These are phyloP conservation scores for Microchrysa polita DNA, from an alignment of 2,888 invertebrate species.

Conservation along the genomic window DNA sequence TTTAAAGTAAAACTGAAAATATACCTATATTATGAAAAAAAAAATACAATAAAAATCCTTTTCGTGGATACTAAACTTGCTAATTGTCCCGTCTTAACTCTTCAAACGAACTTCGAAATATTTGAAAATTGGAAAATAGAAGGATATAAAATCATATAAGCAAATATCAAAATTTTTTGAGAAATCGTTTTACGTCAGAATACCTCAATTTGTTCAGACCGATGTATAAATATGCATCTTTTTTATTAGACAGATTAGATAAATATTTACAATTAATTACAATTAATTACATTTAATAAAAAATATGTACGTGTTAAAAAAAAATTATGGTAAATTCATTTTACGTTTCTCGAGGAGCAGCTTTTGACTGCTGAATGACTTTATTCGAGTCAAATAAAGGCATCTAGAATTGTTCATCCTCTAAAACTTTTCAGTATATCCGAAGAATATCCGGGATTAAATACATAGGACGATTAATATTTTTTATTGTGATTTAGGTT, in stretches of 20 bases:
- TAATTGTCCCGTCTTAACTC: background rate
- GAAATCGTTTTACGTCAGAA: conserved; percentile 7
- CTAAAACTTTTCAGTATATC: no score
- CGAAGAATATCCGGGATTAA: no score
- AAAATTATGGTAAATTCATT: background rate
- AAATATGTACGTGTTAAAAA: conserved; percentile 14
- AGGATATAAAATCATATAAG: background rate
- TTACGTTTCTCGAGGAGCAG: no score
- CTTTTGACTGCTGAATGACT: no score
- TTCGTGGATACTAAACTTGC: background rate
- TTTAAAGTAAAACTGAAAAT: background rate
- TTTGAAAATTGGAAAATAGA: no score
- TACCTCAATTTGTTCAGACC: background rate
- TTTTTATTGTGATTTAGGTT: no score
- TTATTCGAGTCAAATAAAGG: no score
- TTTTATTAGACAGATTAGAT: background rate
- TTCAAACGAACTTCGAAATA: no score
- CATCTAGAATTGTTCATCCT: no score
- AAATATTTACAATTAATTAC: conserved; percentile 23
- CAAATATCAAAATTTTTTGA: background rate
- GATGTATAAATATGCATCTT: background rate
- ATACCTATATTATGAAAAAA: no score
- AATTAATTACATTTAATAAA: conserved; percentile 4
- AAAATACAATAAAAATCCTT: conserved; percentile 1
- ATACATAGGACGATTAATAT: no score